Conservation (phyloP, 2,888 invertebrate genomes). For the Andrena praecox region DNA sequence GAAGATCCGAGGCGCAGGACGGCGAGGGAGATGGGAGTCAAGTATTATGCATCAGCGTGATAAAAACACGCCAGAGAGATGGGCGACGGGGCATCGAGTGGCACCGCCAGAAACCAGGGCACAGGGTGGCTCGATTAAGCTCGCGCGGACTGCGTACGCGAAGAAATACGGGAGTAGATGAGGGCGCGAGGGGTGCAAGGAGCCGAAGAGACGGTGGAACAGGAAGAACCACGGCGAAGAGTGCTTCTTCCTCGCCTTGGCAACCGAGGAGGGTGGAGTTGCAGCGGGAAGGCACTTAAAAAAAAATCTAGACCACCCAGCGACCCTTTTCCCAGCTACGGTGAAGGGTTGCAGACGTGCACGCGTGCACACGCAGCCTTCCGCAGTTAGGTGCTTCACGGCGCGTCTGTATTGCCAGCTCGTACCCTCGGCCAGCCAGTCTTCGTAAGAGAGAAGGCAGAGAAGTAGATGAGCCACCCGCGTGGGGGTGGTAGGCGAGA, state of each 20-base stretch:
- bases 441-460: constrained; percentile 54
- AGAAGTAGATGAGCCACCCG: constrained; percentile 53
- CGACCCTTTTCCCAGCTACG: constrained; percentile 78
- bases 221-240: constrained; percentile 46
- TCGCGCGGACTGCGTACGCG: constrained; percentile 36
- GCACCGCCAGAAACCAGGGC: constrained; percentile 65
- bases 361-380: constrained; percentile 65
- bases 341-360: constrained; percentile 72
- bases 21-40: constrained; percentile 47
- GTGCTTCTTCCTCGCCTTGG: constrained; percentile 67
- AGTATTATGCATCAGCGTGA: constrained; percentile 61
- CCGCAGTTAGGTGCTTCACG: constrained; percentile 74
- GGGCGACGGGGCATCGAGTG: constrained; percentile 58
- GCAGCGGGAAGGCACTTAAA: constrained; percentile 70
- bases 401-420: constrained; percentile 63
- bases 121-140: constrained; percentile 65
- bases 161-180: constrained; percentile 1
- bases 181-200: constrained; percentile 27
- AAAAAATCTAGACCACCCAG: constrained; percentile 83
- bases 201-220: constrained; percentile 15
- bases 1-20: neutral
- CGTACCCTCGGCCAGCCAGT: constrained; percentile 58
- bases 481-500: constrained; percentile 30
- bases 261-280: constrained; percentile 67
- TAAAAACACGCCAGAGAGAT: constrained; percentile 54